phyloP scores from a whole-genome alignment of 2,888 invertebrate genomes.

The Gymnoscelis rufifasciata region DNA sequence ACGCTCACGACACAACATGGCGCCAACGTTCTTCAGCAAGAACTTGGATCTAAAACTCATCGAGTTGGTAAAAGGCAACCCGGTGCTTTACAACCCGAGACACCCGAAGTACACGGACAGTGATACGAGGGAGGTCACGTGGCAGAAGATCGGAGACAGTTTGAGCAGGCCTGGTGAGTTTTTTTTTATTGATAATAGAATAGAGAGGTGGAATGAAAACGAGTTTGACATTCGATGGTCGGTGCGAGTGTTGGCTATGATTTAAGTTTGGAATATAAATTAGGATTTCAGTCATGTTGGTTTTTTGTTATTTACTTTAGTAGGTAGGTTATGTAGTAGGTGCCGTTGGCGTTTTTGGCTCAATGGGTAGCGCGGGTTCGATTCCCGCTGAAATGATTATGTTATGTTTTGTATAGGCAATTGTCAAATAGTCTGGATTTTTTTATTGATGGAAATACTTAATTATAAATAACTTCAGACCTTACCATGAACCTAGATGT shows the following conservation, averaged over 20 bases:
- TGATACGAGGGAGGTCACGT: constrained; percentile 57
- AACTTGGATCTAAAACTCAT: constrained; percentile 53
- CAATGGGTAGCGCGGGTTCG: too few relatives aligned
- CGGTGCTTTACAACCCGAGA: constrained; percentile 54
- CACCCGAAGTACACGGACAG: constrained; percentile 56
- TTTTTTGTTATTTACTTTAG: not conserved
- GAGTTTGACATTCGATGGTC: too few relatives aligned
- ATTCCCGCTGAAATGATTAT: too few relatives aligned
- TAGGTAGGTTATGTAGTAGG: not conserved
- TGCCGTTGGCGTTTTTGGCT: too few relatives aligned
- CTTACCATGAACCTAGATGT: too few relatives aligned
- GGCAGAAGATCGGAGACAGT: constrained; percentile 65
- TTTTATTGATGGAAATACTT: too few relatives aligned
- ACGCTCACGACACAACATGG: constrained; percentile 36
- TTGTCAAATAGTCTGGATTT: too few relatives aligned
- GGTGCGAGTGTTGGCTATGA: too few relatives aligned
- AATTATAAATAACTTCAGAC: too few relatives aligned
- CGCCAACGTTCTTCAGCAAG: constrained; percentile 52
- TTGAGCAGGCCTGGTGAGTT: constrained; percentile 59
- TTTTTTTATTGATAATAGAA: constrained; percentile 14
- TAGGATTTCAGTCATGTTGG: too few relatives aligned
- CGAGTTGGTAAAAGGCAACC: constrained; percentile 53
- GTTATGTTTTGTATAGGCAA: too few relatives aligned
- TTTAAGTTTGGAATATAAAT: too few relatives aligned
- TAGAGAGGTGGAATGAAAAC: not conserved